Base-by-base conservation (phyloP, 2,888 invertebrate genomes). In the Agrilus cyanescens region DNA sequence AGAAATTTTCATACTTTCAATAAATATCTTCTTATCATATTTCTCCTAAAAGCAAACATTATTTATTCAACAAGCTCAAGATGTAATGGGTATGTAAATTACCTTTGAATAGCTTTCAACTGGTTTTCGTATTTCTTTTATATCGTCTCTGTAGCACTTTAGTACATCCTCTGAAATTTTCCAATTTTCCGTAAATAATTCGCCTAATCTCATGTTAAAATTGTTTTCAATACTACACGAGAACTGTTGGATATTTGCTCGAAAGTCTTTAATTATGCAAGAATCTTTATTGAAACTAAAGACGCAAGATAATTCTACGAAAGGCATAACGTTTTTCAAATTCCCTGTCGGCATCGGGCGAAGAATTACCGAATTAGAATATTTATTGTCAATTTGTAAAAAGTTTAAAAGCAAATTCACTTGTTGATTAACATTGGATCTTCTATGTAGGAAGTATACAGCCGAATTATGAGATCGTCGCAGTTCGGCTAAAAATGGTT, bases 401-500 rank as follows among this genome's bases (percentile, higher is more conserved):
- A 68, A 62, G 56, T 87, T 83, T 12, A 85, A 53, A 60, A 80
- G 80, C 38, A 80, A 67, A 58, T 82, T 80, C 40, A 77, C 63
- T 56, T 79, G 82, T 12, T 74, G 75, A 48, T 80, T 75, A 38
- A 80, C 78, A 25, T 74, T 69, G 0, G 87, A 86, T 59, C 76
- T 77, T 33, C 86, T 70, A 48, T 77, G 70, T 53, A 86, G 85
- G 49, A 82, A 54, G 80, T 84, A 85, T 33, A 86, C 57, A 0
- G 80, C 85, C 1, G 88, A 85, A 43, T 73, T 74, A 58, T 84
- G 85, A 1, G 76, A 78, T 32, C 89, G 70, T 33, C 82, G 66
- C 16, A 89, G 61, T 56, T 84, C 83, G 0, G 86, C 85, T 57
- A 82, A 85, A 65, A 86, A 87, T 1, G 89, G 88, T 60, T 85